Base-by-base conservation (phyloP, 2,797 vertebrate species). In the Etheostoma nigrum region DNA sequence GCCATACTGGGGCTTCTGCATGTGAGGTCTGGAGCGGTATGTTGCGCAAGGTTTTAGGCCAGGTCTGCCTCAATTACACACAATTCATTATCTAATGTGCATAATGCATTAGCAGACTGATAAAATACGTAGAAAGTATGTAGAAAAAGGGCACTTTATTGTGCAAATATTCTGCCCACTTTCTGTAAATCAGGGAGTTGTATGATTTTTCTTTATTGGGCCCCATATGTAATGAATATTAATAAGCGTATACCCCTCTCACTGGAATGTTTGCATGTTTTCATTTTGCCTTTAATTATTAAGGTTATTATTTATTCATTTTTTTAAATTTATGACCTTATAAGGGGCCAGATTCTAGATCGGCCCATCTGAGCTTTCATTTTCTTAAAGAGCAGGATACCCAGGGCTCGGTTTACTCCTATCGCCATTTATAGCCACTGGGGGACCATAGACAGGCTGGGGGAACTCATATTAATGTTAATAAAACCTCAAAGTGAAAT, bases 31-130 rank as follows among this genome's bases (percentile, higher is more conserved):
- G 49, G 33, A 64, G 70, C 40, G n/a, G 59, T 77, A 74, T 62
- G 67, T 61, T 44, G 14, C 52, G 72, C 51, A 44, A 36, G 53
- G 80, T 88, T 84, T 40, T 86, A 88, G 81, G 2, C 47, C 25
- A 81, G 81, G 84, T 81, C 85, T 73, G 72, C 74, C 89, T 86
- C 72, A 67, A 88, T 93, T 86, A 87, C 80, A 88, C 73, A 85
- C 79, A 88, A 88, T 87, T 87, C 89, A 93, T 94, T 90, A 92
- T 90, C 88, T 90, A 79, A 89, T 90, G 88, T 91, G 84, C 91
- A 94, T 93, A 93, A 93, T 93, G 91, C 89, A 93, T 89, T 77
- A 86, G 83, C 59, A 90, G 85, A 85, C 91, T 88, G 80, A 64
- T 67, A 84, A 74, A 88, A 88, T 73, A 89, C 82, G 74, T 74